Base-by-base conservation (phyloP, 2,888 invertebrate species). In the Epinotia nisella region DNA sequence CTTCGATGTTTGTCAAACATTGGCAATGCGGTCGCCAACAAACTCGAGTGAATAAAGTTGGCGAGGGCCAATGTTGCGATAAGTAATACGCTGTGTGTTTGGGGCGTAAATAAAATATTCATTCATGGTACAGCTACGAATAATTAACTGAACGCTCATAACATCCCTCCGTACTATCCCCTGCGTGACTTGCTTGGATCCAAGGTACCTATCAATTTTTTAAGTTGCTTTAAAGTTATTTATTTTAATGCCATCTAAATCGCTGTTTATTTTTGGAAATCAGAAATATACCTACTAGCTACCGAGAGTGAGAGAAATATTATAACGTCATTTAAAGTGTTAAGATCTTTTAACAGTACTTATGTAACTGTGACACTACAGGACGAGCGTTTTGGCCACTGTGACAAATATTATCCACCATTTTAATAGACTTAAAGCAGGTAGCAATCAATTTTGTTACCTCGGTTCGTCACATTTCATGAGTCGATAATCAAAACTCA, bases 1-100 rank as follows among this genome's bases (percentile, higher is more conserved):
- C 15, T 51, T 53, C 13, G 35, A 17, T 61, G 49, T 41, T 64
- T 51, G 39, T 0, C 65, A 39, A 55, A 65, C 39, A 29, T 58
- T 58, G 58, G 58, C 58, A 21, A 21, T 24, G 21, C 24, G 56
- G 24, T 29, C 15, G 24, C 15, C 24, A 15, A 24, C n/a, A 24
- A 56, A 19, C 11, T 11, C 21, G 19, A 56, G 13, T 13, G 7
- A 29, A 24, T 56, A 56, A 56, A 56, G 24, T 29, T 29, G 24
- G 56, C 4, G 24, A 15, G 5, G 19, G 29, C 29, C n/a, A 58
- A 58, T 58, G 15, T 58, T 24, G 15, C 49, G n/a, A 49, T 49
- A 49, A 45, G 49, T 45, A 45, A 45, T 45, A 45, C 13, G 41
- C 45, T 15, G 4, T 45, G 11, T n/a, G 49, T 49, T n/a, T n/a